Conservation (phyloP, 2,888 invertebrate species). For the Plebejus argus region DNA sequence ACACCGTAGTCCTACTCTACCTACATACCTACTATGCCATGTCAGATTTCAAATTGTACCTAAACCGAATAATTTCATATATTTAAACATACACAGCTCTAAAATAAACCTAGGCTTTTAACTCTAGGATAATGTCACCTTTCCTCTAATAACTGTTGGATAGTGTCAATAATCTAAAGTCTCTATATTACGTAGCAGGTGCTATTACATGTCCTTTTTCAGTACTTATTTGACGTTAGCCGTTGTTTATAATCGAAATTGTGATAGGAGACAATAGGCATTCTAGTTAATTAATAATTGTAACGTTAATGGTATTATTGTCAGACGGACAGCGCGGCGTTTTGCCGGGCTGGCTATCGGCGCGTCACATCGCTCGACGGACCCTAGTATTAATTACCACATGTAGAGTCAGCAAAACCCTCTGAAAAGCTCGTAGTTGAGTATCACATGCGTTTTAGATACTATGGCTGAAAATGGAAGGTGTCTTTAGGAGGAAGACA, state of each 20-base stretch:
- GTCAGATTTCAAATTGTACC: no score
- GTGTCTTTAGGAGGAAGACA: no score
- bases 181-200: background rate
- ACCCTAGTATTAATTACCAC: conserved; percentile 56
- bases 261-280: conserved; percentile 31
- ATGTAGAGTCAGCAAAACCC: conserved; percentile 42
- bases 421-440: no score
- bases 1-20: no score
- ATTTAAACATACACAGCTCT: background rate
- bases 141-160: background rate
- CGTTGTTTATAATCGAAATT: conserved; percentile 8
- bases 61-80: background rate
- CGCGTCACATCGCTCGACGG: conserved; percentile 63
- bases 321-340: conserved; percentile 67
- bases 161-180: background rate
- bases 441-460: no score
- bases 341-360: conserved; percentile 66
- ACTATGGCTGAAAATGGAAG: no score
- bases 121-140: background rate
- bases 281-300: conserved; percentile 73
- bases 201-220: background rate
- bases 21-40: no score
- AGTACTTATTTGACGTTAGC: background rate
- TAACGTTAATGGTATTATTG: conserved; percentile 76
- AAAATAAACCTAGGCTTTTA: background rate